Conservation (phyloP, 2,797 vertebrate species). For the Amblyopsis hoosieri region DNA sequence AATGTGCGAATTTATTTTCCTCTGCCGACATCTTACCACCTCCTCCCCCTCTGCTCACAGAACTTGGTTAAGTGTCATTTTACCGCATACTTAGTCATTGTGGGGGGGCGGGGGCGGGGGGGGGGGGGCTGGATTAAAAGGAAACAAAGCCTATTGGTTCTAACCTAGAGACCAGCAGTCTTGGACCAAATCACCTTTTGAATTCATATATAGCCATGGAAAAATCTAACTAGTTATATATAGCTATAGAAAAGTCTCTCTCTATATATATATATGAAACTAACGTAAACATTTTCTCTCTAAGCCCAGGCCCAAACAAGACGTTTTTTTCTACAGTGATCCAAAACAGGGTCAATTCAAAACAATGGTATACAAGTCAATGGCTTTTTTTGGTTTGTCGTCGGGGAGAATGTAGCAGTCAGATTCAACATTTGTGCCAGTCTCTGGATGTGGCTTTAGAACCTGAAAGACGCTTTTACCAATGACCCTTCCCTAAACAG, state of each 20-base stretch:
- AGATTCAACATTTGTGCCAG: not conserved
- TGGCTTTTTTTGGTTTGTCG: constrained; percentile 30
- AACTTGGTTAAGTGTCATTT: not conserved
- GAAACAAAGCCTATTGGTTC: constrained; percentile 16
- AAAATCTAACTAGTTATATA: too few species aligned
- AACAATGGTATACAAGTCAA: not conserved
- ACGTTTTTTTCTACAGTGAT: constrained; percentile 28
- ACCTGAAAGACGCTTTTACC: constrained; percentile 1
- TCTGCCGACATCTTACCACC: not conserved
- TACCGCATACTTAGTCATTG: too few species aligned
- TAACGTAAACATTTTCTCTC: constrained; percentile 28
- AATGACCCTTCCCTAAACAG: not conserved
- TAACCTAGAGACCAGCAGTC: constrained; percentile 21
- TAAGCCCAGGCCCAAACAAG: constrained; percentile 15
- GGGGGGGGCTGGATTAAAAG: not conserved
- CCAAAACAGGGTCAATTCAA: constrained; percentile 23
- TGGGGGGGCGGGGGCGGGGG: too few species aligned
- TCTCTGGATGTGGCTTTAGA: constrained; percentile 6
- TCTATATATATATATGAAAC: constrained; percentile 6
- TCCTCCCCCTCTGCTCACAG: not conserved
- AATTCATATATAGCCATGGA: too few species aligned
- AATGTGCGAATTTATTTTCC: constrained; percentile 1
- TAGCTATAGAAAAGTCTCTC: too few species aligned
- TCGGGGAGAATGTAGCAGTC: not conserved
- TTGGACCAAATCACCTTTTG: constrained; percentile 18